Percentiles rank a stretch among this genome's conserved stretches.
These are phyloP conservation scores for Silurus meridionalis DNA, from an alignment of 2,113 vertebrate genomes.

Conservation along the genomic window DNA sequence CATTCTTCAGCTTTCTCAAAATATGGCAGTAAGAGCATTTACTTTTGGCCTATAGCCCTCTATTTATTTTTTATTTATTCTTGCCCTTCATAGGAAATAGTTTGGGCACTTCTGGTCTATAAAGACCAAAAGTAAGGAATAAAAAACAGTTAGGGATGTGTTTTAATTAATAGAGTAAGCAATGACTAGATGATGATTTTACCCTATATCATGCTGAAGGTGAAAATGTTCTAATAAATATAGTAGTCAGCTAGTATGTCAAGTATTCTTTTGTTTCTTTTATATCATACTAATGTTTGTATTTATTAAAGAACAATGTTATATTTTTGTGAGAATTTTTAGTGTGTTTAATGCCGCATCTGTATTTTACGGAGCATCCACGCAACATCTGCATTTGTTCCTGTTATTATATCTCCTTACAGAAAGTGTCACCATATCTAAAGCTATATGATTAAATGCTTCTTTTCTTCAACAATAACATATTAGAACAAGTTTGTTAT, in stretches of 20 bases:
- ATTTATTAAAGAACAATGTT: too few relatives aligned
- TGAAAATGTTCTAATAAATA: background rate
- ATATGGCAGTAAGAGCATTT: too few relatives aligned
- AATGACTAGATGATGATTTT: background rate
- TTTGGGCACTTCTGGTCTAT: background rate
- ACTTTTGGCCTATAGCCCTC: too few relatives aligned
- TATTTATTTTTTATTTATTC: too few relatives aligned
- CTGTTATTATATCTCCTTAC: background rate
- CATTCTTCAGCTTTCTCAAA: too few relatives aligned
- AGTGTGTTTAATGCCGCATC: background rate
- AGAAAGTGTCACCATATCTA: background rate
- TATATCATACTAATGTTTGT: background rate
- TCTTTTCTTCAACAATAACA: background rate
- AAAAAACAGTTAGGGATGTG: background rate
- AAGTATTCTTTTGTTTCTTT: background rate
- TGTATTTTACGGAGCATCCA: background rate
- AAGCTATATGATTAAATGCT: background rate
- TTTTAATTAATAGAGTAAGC: background rate
- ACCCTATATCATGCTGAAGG: background rate
- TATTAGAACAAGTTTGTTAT: background rate
- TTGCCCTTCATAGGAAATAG: too few relatives aligned
- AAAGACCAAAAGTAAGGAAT: background rate
- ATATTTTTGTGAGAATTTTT: too few relatives aligned
- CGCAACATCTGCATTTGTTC: background rate
- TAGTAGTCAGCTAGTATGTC: background rate